These are phyloP conservation scores for Bergia puertoricense DNA, from an alignment of 92 coral and sea anemone species.

Conservation along the genomic window DNA sequence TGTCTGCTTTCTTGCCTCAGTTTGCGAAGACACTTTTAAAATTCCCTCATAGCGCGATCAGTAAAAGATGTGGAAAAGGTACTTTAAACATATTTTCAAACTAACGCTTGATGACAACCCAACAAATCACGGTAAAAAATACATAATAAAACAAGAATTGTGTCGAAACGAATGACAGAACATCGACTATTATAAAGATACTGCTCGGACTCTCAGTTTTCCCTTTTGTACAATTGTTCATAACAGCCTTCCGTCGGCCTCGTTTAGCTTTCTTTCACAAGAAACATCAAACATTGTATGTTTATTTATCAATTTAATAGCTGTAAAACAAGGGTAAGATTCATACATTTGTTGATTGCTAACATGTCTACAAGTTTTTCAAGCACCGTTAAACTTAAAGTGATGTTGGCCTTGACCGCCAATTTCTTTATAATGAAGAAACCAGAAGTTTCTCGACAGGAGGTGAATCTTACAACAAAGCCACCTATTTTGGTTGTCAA, in stretches of 20 bases:
- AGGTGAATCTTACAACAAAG: slow-evolving; percentile 13
- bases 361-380: neutral
- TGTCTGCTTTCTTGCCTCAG: neutral
- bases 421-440: neutral
- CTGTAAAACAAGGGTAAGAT: neutral
- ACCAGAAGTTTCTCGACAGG: slow-evolving; percentile 20
- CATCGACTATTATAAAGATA: neutral
- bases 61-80: neutral
- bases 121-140: neutral
- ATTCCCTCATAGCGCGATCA: neutral
- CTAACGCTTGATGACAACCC: neutral
- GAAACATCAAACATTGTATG: neutral
- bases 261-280: too few relatives aligned
- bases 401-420: slow-evolving; percentile 19
- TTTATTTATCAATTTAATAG: neutral
- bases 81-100: neutral
- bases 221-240: too few relatives aligned
- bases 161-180: neutral
- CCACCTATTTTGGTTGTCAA: slow-evolving; percentile 19
- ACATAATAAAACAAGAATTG: neutral
- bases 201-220: neutral
- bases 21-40: neutral
- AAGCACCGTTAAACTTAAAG: neutral
- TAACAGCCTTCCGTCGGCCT: too few relatives aligned
- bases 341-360: neutral